Percentiles rank a stretch among this genome's conserved stretches.
phyloP scores from a whole-genome alignment of 35 echinoderm and acorn worm genomes.

The Amphiura filiformis region DNA sequence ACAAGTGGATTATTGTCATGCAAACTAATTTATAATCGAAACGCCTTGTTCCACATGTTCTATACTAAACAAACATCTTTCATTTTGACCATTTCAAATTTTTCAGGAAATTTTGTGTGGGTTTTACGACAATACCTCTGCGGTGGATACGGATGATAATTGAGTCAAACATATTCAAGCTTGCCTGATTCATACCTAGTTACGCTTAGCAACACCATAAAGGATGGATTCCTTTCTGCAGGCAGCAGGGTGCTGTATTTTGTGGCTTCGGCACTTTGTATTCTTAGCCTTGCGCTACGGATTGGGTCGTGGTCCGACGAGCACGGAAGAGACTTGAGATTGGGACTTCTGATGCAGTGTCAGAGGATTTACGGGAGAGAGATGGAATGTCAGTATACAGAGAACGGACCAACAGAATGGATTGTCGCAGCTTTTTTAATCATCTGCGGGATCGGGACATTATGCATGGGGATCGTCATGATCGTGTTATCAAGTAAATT shows the following conservation, averaged over 20 bases:
- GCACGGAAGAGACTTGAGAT: constrained; percentile 58
- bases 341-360: constrained; percentile 82
- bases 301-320: constrained; percentile 64
- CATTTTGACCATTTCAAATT: too few relatives aligned
- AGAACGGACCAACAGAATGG: constrained; percentile 68
- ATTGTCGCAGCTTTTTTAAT: constrained; percentile 76
- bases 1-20: too few relatives aligned
- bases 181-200: too few relatives aligned
- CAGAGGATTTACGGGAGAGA: constrained; percentile 74
- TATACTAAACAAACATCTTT: too few relatives aligned
- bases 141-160: too few relatives aligned
- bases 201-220: too few relatives aligned
- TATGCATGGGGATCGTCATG: constrained; percentile 66
- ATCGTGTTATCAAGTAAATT: constrained; percentile 68
- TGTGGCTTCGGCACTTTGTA: constrained; percentile 55
- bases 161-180: too few relatives aligned
- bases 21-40: too few relatives aligned
- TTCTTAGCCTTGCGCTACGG: constrained; percentile 69
- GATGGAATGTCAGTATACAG: constrained; percentile 61
- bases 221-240: constrained; percentile 97
- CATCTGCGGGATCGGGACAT: constrained; percentile 54
- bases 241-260: constrained; percentile 80
- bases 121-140: too few relatives aligned
- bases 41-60: too few relatives aligned
- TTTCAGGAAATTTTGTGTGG: too few relatives aligned